These are phyloP conservation scores for Corythornis cristatus DNA, from an alignment of 2,113 vertebrate genomes.

Conservation along the genomic window DNA sequence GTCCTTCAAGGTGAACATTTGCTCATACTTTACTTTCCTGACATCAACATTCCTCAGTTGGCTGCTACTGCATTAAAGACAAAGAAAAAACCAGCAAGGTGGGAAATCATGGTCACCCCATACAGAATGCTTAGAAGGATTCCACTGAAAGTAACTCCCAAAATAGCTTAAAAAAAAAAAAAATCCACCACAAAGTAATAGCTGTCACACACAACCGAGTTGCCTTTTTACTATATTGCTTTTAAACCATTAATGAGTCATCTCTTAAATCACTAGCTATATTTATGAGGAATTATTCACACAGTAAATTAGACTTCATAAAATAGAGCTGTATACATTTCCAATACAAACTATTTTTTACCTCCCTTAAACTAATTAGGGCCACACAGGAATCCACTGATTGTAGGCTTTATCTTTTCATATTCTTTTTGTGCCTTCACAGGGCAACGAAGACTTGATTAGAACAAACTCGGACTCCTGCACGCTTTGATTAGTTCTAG, in stretches of 20 bases:
- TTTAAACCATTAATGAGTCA: constrained; percentile 65
- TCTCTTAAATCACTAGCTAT: constrained; percentile 50
- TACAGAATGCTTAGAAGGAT: neutral
- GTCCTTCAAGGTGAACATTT: neutral
- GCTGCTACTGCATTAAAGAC: neutral
- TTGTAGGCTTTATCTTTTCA: constrained; percentile 43
- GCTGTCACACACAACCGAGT: neutral
- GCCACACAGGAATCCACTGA: neutral
- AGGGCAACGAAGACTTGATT: constrained; percentile 10
- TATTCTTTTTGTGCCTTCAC: constrained; percentile 1
- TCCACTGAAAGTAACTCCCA: neutral
- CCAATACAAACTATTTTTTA: neutral
- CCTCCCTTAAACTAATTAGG: neutral
- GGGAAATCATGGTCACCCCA: rapidly evolving
- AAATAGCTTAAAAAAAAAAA: neutral
- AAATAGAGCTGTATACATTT: neutral
- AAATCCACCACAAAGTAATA: neutral
- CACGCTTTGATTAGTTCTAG: constrained; percentile 47
- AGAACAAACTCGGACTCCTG: neutral
- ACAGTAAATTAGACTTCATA: constrained; percentile 1
- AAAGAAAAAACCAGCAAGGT: neutral
- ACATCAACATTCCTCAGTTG: neutral
- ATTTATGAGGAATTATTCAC: constrained; percentile 52
- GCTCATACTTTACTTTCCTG: neutral
- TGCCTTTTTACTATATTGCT: constrained; percentile 45